Evolutionary conservation across 1,140 invertebrate genomes (phyloP).

Genomic region (Meloidogyne chitwoodi): DNA sequence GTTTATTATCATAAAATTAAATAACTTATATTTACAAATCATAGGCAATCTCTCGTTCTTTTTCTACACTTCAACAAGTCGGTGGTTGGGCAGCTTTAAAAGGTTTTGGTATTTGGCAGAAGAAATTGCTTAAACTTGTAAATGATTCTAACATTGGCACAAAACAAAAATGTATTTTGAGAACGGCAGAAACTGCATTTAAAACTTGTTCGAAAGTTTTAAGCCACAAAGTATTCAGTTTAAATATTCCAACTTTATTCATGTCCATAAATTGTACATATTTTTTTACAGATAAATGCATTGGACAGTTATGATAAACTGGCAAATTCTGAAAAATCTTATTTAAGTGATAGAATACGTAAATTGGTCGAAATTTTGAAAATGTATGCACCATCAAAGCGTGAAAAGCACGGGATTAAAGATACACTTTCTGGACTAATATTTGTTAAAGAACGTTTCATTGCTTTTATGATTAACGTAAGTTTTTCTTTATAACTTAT

Average conservation of each 20-base stretch:
- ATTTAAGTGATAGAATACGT: slow-evolving; percentile 16
- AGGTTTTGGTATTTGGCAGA: slow-evolving; percentile 43
- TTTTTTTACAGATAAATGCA: slow-evolving; percentile 15
- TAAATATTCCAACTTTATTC: neutral
- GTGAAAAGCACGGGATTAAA: slow-evolving; percentile 22
- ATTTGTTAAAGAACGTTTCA: slow-evolving; percentile 54
- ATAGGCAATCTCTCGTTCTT: slow-evolving; percentile 32
- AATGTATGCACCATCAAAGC: slow-evolving; percentile 25
- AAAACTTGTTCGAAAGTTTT: slow-evolving; percentile 30
- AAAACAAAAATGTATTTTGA: slow-evolving; percentile 35
- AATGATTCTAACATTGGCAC: slow-evolving; percentile 24
- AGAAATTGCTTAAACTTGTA: slow-evolving; percentile 37
- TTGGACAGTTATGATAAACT: slow-evolving; percentile 13
- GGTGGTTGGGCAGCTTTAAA: slow-evolving; percentile 51
- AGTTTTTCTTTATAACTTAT: slow-evolving; percentile 16
- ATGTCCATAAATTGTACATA: neutral
- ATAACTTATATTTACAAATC: neutral
- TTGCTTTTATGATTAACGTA: slow-evolving; percentile 50
- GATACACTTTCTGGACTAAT: slow-evolving; percentile 38
- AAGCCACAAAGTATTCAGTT: slow-evolving; percentile 8
- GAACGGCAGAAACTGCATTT: slow-evolving; percentile 34
- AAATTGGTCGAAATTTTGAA: slow-evolving; percentile 41
- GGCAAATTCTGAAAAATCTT: neutral
- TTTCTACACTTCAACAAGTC: slow-evolving; percentile 35
- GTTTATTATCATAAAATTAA: neutral